Base-by-base conservation (phyloP, 2,113 vertebrate species). In the Amblyopsis rosae region DNA sequence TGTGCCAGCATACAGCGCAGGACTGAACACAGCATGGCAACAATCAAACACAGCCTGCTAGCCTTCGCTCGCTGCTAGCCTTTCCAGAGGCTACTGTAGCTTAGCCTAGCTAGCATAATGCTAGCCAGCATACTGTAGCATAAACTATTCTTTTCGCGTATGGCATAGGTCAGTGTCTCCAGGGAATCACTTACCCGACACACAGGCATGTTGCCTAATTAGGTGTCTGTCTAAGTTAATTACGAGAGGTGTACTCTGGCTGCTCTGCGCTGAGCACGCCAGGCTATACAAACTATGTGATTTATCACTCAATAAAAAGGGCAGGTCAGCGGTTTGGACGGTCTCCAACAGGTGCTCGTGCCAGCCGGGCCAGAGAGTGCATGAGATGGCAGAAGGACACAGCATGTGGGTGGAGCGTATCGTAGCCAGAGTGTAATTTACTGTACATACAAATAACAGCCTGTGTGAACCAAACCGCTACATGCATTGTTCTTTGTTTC, bases 321-420 rank as follows among this genome's bases (percentile, higher is more conserved):
- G 75, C 78, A 75, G 57, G 58, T 48, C 51, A 62, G 76, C 26
- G 26, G 76, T 84, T 79, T 86, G 75, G 70, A 82, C 53, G 67
- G 16, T 57, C 69, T 79, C 77, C 78, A 82, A 72, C 73, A 84
- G 80, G 79, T 84, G 75, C 67, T 75, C 61, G 58, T 0, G 35
- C 48, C 56, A 69, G 72, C 70, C 63, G 16, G 11, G 61, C 60
- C 55, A 47, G 26, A 35, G 12, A 65, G 65, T 70, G 49, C 45
- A 26, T 2, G 17, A 0, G 6, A 60, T 62, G 62, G 59, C 48
- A 57, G 49, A 3, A 32, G 45, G 49, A 49, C 65, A 53, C 4
- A 12, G 16, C 19, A 33, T 17, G 10, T 5, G 10, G 9, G 33
- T 51, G 56, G 2, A 9, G 9, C 9, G 62, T 60, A 48, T 33